A percentile compares a stretch with the other conserved stretches of the same genome.
phyloP scores from a whole-genome alignment of 2,797 vertebrate species.

The Sebastes vulpes region DNA sequence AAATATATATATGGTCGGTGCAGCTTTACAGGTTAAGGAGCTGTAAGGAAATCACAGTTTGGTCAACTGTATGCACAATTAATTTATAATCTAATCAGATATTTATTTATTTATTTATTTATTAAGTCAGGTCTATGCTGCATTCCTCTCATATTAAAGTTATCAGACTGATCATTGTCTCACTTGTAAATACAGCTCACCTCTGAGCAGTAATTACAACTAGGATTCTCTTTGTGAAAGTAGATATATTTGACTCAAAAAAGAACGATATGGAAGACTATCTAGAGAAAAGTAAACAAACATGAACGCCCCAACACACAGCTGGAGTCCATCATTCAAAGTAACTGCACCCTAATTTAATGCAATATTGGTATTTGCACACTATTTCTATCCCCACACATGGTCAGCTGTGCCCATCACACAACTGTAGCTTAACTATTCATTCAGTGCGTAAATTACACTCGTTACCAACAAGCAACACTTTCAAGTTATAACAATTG shows the following conservation, averaged over 20 bases:
- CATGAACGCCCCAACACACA: not conserved
- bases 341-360: not conserved
- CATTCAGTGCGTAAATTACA: not conserved
- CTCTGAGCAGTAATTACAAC: not conserved
- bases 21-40: not conserved
- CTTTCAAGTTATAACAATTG: slow-evolving; percentile 1
- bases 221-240: not conserved
- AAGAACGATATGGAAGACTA: not conserved
- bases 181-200: not conserved
- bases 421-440: not conserved
- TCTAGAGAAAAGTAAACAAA: not conserved
- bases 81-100: not conserved
- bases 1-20: too few species aligned
- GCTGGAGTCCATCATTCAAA: not conserved
- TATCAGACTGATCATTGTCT: not conserved
- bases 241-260: not conserved
- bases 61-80: not conserved
- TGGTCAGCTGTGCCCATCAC: not conserved
- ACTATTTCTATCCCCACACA: not conserved
- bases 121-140: not conserved
- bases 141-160: not conserved
- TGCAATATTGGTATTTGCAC: not conserved
- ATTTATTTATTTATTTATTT: not conserved
- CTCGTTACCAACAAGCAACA: not conserved
- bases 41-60: not conserved